A percentile compares a stretch with the other conserved stretches of the same genome.
phyloP scores from a whole-genome alignment of 2,888 invertebrate genomes.

The Nymphalis c-album region DNA sequence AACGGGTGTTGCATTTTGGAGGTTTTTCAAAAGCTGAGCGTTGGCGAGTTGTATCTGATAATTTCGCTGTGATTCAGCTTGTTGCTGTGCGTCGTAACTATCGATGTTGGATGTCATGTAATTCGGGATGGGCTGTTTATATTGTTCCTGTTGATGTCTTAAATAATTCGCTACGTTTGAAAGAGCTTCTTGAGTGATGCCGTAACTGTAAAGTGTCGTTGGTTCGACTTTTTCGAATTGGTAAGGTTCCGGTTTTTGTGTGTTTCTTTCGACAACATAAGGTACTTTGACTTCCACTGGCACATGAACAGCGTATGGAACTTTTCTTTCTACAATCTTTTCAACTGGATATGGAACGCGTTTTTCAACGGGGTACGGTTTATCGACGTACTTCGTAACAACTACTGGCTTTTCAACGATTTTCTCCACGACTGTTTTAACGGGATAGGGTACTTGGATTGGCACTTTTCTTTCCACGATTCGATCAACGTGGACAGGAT shows the following conservation, averaged over 20 bases:
- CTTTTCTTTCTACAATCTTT: constrained; percentile 75
- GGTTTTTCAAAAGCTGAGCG: constrained; percentile 34
- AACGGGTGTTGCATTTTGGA: constrained; percentile 39
- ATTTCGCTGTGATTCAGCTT: constrained; percentile 42
- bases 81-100: constrained; percentile 37
- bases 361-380: constrained; percentile 76
- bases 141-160: constrained; percentile 44
- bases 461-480: constrained; percentile 75
- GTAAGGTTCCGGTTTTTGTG: constrained; percentile 68
- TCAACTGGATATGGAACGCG: constrained; percentile 73
- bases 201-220: constrained; percentile 42
- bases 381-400: constrained; percentile 68
- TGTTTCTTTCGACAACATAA: constrained; percentile 64
- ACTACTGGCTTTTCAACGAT: constrained; percentile 83
- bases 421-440: constrained; percentile 73
- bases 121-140: constrained; percentile 36
- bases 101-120: constrained; percentile 38
- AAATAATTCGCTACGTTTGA: constrained; percentile 46
- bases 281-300: constrained; percentile 77
- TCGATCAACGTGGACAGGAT: constrained; percentile 69
- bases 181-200: constrained; percentile 35
- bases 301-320: constrained; percentile 81
- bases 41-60: constrained; percentile 42
- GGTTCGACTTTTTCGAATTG: constrained; percentile 44
- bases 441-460: constrained; percentile 71